Base-by-base conservation (phyloP, 2,888 invertebrate genomes). In the Drosophila anceps region DNA sequence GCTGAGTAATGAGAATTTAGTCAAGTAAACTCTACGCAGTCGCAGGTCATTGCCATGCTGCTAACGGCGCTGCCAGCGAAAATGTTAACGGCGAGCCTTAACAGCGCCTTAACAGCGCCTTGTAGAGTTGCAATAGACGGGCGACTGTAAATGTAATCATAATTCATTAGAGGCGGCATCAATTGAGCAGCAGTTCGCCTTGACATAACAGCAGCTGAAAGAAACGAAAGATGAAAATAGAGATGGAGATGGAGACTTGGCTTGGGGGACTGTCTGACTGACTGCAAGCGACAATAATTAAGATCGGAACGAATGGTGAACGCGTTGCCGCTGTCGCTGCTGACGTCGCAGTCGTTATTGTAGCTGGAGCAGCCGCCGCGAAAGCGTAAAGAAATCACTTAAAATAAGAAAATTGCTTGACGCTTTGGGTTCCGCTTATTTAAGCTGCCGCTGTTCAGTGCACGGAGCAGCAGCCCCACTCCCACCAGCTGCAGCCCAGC, bases 371-470 rank as follows among this genome's bases (percentile, higher is more conserved):
- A 64, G 54, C 55, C 70, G 67, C 61, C 77, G 87, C 77, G 80
- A 88, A 86, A 90, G 86, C 88, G 87, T 90, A 80, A 86, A 90
- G 64, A 90, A 87, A 81, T 86, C 81, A 81, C 74, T 84, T 84
- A 79, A 72, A 81, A 60, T 74, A 73, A 70, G 68, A 79, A 76
- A 81, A 88, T 88, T 66, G 57, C 67, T 76, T 70, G 76, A 81
- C 68, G 78, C 73, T 77, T 71, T 73, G 62, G 64, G 68, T 81
- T 81, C 84, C 72, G 73, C 86, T 71, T 71, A 80, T 61, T 73
- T 84, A 72, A 68, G 57, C 58, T 68, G 69, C 46, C 48, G 44
- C 65, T 59, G 59, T 20, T 66, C 51, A 37, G 41, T 51, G 33
- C 37, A 24, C 33, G 37, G 24, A 18, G n/a, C 76, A 18, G n/a